phyloP scores from a whole-genome alignment of 2,888 invertebrate species.

The Galeruca laticollis region DNA sequence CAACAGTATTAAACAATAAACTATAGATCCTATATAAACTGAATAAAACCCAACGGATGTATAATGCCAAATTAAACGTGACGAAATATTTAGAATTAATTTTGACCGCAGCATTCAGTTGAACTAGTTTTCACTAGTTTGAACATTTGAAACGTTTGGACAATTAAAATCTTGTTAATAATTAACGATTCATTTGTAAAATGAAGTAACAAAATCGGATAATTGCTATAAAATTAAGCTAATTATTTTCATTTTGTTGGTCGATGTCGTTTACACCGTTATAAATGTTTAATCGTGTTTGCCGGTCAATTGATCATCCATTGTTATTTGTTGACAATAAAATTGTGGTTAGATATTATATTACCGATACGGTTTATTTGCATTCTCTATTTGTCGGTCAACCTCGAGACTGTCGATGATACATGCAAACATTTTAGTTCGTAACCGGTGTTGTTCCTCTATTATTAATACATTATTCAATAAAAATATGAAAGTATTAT shows the following conservation, averaged over 20 bases:
- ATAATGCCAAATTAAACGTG: not conserved
- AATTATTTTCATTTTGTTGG: slow-evolving; percentile 31
- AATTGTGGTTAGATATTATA: slow-evolving; percentile 36
- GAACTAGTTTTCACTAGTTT: slow-evolving; percentile 6
- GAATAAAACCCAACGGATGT: not conserved
- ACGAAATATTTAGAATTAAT: slow-evolving; percentile 12
- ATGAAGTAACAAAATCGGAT: slow-evolving; percentile 20
- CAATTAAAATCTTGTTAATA: slow-evolving; percentile 17
- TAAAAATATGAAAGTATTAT: no score
- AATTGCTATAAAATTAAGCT: slow-evolving; percentile 25
- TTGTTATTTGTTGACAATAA: slow-evolving; percentile 39
- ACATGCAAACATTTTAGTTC: not conserved
- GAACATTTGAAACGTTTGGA: not conserved
- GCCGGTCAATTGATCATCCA: slow-evolving; percentile 34
- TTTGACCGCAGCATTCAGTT: not conserved
- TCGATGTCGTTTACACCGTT: slow-evolving; percentile 27
- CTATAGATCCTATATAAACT: not conserved
- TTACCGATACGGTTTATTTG: slow-evolving; percentile 33
- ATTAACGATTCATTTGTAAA: slow-evolving; percentile 19
- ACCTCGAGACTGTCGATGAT: not conserved
- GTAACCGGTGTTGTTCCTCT: no score
- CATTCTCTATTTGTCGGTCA: slow-evolving; percentile 25
- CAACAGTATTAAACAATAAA: no score
- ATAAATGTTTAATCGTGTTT: slow-evolving; percentile 41
- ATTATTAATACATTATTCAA: no score